Evolutionary conservation across 2,113 vertebrate genomes (phyloP).

Genomic region (Crotalus helleri): DNA sequence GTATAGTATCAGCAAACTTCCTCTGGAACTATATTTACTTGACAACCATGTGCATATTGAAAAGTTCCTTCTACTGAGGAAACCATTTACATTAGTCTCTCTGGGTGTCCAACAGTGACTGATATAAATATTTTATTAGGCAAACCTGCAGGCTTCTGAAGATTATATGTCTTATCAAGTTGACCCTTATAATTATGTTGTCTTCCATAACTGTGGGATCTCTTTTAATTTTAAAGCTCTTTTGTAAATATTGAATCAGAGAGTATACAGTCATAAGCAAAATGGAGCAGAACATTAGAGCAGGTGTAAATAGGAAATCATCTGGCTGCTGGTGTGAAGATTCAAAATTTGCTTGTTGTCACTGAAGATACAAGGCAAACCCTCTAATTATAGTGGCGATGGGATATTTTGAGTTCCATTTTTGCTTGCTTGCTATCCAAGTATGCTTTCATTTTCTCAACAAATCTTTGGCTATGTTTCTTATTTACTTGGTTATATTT

Average conservation of each 20-base stretch:
- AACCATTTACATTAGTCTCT: slow-evolving; percentile 54
- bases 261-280: slow-evolving; percentile 58
- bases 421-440: background rate
- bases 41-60: slow-evolving; percentile 46
- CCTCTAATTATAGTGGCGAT: slow-evolving; percentile 20
- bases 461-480: background rate
- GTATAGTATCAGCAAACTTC: slow-evolving; percentile 17
- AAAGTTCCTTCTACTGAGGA: slow-evolving; percentile 53
- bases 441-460: slow-evolving; percentile 13
- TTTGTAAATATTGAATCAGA: slow-evolving; percentile 74
- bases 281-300: slow-evolving; percentile 36
- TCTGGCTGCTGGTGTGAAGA: slow-evolving; percentile 16
- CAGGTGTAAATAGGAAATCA: slow-evolving; percentile 47
- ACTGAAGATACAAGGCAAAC: background rate
- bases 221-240: slow-evolving; percentile 72
- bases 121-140: slow-evolving; percentile 81
- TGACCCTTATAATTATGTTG: slow-evolving; percentile 83
- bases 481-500: background rate
- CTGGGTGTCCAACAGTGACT: slow-evolving; percentile 73
- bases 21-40: background rate
- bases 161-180: slow-evolving; percentile 81
- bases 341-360: background rate
- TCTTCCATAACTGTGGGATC: slow-evolving; percentile 72
- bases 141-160: slow-evolving; percentile 74
- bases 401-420: background rate